Percentiles rank a stretch among this genome's conserved stretches.
These are phyloP conservation scores for Bettongia penicillata DNA, from an alignment of 2,113 vertebrate genomes.

Conservation along the genomic window DNA sequence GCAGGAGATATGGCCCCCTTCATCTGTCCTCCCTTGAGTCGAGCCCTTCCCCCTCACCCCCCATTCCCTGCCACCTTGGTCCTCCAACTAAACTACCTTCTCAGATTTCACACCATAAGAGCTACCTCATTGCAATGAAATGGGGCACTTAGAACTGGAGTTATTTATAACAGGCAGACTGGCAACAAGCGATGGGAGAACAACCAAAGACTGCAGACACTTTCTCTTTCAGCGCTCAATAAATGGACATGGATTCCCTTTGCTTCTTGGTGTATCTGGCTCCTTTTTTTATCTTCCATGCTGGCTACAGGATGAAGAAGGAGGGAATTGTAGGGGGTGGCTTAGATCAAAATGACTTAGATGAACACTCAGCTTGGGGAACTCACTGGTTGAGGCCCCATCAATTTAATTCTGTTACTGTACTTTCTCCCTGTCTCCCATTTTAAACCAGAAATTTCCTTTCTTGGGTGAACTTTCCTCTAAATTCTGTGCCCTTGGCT, in stretches of 20 bases:
- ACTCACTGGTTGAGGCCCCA: constrained; percentile 4
- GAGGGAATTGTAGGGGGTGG: neutral
- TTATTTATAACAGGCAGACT: constrained; percentile 63
- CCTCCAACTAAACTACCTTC: constrained; percentile 46
- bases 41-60: constrained; percentile 35
- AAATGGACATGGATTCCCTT: constrained; percentile 32
- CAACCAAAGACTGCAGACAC: neutral
- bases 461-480: neutral
- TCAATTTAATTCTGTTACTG: neutral
- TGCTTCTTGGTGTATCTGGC: neutral
- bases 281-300: constrained; percentile 18
- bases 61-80: neutral
- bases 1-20: neutral
- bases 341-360: neutral
- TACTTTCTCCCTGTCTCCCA: neutral
- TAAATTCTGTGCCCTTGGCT: neutral
- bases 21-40: neutral
- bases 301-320: neutral
- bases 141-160: constrained; percentile 66
- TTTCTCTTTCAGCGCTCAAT: constrained; percentile 60
- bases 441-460: neutral
- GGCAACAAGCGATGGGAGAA: constrained; percentile 43
- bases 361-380: constrained; percentile 16
- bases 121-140: constrained; percentile 49
- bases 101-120: constrained; percentile 68